A percentile compares a stretch with the other conserved stretches of the same genome.
phyloP scores from a whole-genome alignment of 2,797 vertebrate genomes.

The Odontamblyopus lacepedii region DNA sequence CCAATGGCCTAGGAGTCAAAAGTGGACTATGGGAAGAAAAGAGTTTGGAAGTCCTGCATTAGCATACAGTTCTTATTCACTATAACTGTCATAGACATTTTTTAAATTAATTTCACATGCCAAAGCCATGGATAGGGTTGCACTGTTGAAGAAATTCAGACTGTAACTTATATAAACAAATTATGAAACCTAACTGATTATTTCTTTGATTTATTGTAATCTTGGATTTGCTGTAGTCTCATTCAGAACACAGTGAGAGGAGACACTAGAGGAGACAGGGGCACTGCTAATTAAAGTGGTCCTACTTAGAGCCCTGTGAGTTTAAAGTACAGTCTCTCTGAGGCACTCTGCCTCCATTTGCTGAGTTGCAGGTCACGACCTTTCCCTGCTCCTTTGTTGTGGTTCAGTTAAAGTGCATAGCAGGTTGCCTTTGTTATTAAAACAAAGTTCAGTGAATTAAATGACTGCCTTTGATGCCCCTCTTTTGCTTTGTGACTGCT shows the following conservation, averaged over 20 bases:
- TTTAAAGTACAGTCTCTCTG: slow-evolving; percentile 65
- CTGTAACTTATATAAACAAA: background rate
- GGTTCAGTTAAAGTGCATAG: slow-evolving; percentile 76
- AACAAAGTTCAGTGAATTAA: slow-evolving; percentile 73
- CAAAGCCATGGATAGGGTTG: too few species aligned
- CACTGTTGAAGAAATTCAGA: background rate
- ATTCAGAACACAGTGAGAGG: background rate
- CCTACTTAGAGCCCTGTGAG: slow-evolving; percentile 35
- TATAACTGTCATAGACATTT: too few species aligned
- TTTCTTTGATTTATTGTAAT: background rate
- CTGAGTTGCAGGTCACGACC: slow-evolving; percentile 59
- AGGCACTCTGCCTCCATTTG: slow-evolving; percentile 70
- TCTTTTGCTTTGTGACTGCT: slow-evolving; percentile 55
- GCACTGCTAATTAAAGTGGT: slow-evolving; percentile 57
- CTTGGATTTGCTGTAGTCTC: background rate
- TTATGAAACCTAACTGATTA: background rate
- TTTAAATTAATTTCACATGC: background rate
- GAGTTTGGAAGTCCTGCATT: background rate
- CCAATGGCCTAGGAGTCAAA: background rate
- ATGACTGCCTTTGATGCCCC: slow-evolving; percentile 73
- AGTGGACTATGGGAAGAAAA: background rate
- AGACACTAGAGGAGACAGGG: slow-evolving; percentile 26
- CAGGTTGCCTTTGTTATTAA: slow-evolving; percentile 77
- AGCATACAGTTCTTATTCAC: background rate
- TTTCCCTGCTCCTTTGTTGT: slow-evolving; percentile 73